These are phyloP conservation scores for Anoura caudifer DNA, from an alignment of 2,113 vertebrate species.

Conservation along the genomic window DNA sequence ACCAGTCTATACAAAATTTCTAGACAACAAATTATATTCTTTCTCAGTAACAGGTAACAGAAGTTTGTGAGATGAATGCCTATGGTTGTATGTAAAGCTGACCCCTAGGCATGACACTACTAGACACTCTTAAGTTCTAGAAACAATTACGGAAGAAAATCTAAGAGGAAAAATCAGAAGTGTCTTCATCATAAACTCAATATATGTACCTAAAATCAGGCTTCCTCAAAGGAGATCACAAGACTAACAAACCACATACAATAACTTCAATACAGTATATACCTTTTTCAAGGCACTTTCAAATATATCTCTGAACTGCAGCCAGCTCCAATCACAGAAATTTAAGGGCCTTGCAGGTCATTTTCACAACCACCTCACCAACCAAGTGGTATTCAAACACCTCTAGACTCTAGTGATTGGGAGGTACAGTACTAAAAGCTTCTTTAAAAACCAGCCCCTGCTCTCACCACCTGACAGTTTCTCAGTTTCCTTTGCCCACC, in stretches of 20 bases:
- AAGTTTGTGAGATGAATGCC: background rate
- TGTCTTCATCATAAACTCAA: background rate
- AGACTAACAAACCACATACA: background rate
- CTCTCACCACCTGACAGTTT: background rate
- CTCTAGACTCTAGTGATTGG: background rate
- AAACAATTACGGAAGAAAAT: conserved; percentile 2
- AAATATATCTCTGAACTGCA: background rate
- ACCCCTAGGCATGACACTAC: background rate
- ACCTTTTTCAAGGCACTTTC: conserved; percentile 31
- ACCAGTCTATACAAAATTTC: background rate
- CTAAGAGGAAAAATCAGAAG: conserved; percentile 34
- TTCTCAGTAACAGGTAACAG: conserved; percentile 20
- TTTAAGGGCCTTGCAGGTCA: background rate
- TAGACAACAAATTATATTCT: conserved; percentile 9
- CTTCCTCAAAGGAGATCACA: background rate
- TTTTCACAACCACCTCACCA: background rate
- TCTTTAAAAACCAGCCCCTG: background rate
- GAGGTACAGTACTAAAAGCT: background rate
- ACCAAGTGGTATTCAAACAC: background rate
- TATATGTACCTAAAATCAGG: background rate
- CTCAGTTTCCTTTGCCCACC: background rate
- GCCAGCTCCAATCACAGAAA: conserved; percentile 25
- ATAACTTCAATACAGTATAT: conserved; percentile 26
- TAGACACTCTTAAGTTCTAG: background rate
- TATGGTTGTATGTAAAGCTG: background rate